Conservation (phyloP, 2,113 vertebrate species). For the Entelurus aequoreus region DNA sequence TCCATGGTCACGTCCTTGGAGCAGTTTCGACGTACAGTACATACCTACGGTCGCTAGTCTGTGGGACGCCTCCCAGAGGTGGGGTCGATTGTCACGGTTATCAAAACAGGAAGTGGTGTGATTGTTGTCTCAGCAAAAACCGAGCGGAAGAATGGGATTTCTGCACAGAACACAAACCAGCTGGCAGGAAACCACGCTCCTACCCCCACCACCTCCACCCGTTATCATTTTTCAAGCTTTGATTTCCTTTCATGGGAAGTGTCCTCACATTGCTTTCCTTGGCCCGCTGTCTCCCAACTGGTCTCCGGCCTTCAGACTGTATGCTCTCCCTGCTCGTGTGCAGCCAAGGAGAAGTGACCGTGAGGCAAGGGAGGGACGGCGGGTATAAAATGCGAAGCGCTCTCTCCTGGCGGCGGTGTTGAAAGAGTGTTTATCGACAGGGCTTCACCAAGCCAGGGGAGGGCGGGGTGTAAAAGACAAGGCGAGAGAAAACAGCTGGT, state of each 20-base stretch:
- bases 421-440: conserved; percentile 42
- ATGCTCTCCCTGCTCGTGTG: conserved; percentile 17
- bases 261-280: conserved; percentile 45
- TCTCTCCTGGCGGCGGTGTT: conserved; percentile 39
- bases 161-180: conserved; percentile 71
- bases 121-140: conserved; percentile 74
- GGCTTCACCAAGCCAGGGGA: conserved; percentile 30
- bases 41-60: conserved; percentile 13
- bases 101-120: conserved; percentile 66
- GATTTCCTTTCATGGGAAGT: conserved; percentile 71
- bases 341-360: conserved; percentile 31
- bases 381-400: conserved; percentile 36
- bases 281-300: conserved; percentile 34
- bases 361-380: conserved; percentile 15
- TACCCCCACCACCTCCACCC: not conserved
- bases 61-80: conserved; percentile 26
- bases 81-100: conserved; percentile 50
- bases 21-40: conserved; percentile 12
- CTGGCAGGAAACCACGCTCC: conserved; percentile 77
- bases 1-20: not conserved
- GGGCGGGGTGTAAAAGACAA: conserved; percentile 4
- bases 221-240: conserved; percentile 67
- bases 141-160: conserved; percentile 73
- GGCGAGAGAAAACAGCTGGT: conserved; percentile 51
- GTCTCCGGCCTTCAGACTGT: conserved; percentile 24